A percentile compares a stretch with the other conserved stretches of the same genome.
phyloP scores from a whole-genome alignment of 2,113 vertebrate genomes.

The Amblyopsis rosae region DNA sequence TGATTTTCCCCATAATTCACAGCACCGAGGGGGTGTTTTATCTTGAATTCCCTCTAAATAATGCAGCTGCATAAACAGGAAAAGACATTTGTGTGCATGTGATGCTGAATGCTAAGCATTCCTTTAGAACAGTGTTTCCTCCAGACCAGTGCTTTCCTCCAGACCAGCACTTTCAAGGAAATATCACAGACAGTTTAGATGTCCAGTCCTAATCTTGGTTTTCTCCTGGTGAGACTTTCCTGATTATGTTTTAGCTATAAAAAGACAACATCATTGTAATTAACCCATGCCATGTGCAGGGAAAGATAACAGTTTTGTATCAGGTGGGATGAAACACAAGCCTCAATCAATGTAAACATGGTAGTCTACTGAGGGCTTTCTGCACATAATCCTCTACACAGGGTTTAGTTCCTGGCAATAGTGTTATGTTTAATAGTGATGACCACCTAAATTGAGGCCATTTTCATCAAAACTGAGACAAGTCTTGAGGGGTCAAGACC shows the following conservation, averaged over 20 bases:
- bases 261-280: constrained; percentile 48
- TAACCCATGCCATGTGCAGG: constrained; percentile 47
- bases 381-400: constrained; percentile 38
- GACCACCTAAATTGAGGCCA: too few species aligned
- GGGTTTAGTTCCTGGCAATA: constrained; percentile 31
- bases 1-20: constrained; percentile 50
- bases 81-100: constrained; percentile 63
- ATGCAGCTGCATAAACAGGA: constrained; percentile 73
- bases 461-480: too few species aligned
- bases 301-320: constrained; percentile 36
- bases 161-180: constrained; percentile 38
- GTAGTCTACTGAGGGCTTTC: constrained; percentile 31
- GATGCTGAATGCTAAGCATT: constrained; percentile 43
- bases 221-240: constrained; percentile 33
- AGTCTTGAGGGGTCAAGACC: too few species aligned
- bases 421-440: constrained; percentile 23
- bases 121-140: constrained; percentile 28
- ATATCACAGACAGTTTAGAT: constrained; percentile 55
- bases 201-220: constrained; percentile 35
- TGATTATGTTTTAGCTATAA: constrained; percentile 15
- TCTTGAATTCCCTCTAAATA: constrained; percentile 53
- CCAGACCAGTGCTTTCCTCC: constrained; percentile 24
- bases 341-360: constrained; percentile 41
- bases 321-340: constrained; percentile 27
- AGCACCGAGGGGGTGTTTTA: constrained; percentile 52